Percentiles rank a stretch among this genome's conserved stretches.
Evolutionary conservation across 2,888 invertebrate species (phyloP).

Genomic region (Strigamia crassipes): DNA sequence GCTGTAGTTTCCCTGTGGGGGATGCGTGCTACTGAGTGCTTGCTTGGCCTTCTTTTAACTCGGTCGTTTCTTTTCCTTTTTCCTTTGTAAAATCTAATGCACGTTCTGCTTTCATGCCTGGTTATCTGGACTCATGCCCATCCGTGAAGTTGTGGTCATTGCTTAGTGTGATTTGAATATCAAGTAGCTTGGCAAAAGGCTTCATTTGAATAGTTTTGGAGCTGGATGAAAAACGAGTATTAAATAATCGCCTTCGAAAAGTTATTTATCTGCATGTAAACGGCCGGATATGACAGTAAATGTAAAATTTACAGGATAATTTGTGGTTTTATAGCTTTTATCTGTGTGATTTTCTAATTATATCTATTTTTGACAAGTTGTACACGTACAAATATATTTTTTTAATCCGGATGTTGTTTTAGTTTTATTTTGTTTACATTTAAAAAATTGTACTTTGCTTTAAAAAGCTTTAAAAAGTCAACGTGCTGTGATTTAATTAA

Average conservation of each 20-base stretch:
- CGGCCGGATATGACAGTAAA: too few species aligned
- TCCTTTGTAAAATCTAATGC: slow-evolving; percentile 13
- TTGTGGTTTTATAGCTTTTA: too few species aligned
- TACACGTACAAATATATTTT: too few species aligned
- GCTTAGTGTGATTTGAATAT: slow-evolving; percentile 2
- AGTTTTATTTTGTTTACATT: not conserved
- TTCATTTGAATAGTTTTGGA: not conserved
- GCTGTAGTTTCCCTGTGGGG: slow-evolving; percentile 33
- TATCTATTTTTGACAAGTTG: too few species aligned
- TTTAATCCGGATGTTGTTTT: not conserved
- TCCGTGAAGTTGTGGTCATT: slow-evolving; percentile 36
- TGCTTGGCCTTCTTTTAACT: slow-evolving; percentile 7
- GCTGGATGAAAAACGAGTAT: not conserved
- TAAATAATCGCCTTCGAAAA: not conserved
- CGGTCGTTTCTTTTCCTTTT: not conserved
- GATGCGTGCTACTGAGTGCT: not conserved
- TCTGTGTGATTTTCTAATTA: too few species aligned
- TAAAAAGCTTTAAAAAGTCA: not conserved
- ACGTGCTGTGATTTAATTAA: not conserved
- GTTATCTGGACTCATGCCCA: slow-evolving; percentile 31
- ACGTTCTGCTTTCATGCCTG: slow-evolving; percentile 10
- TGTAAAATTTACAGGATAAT: too few species aligned
- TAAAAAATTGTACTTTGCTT: not conserved
- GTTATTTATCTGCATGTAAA: too few species aligned
- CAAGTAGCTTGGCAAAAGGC: not conserved